Base-by-base conservation (phyloP, 1,140 invertebrate species). In the Arion vulgaris region DNA sequence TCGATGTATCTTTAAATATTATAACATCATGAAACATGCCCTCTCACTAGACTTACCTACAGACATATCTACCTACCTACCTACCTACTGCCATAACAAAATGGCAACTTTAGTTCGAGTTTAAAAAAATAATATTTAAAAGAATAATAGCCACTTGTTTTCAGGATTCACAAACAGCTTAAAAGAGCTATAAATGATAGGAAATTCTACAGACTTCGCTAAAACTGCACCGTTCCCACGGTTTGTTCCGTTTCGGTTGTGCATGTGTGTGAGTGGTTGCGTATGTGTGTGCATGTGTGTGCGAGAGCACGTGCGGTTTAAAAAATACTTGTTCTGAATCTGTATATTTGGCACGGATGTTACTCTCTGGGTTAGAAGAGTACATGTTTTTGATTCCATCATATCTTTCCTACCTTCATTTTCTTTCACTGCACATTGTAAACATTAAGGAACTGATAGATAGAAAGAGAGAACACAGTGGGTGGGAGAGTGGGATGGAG, bases 201-300 rank as follows among this genome's bases (percentile, higher is more conserved):
- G 32, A 5, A 66, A 7, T n/a, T 32, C 62, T 66, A 7, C 62
- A 7, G 62, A 34, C 62, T 28, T 2, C 9, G 62, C 62, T 32
- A 66, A 32, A 32, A 66, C 62, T 28, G 62, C 62, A 7, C 62
- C 62, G 62, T 66, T 66, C 62, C 62, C 62, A 66, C 62, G 62
- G 28, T 32, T 32, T 34, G n/a, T 66, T 66, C 62, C 19, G 62
- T 66, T 66, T 66, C 32, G 62, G 62, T 66, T 7, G 62, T n/a
- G n/a, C n/a, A n/a, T n/a, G n/a, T n/a, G n/a, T 15, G n/a, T 4
- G 15, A 26, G 15, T 57, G 15, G 2, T 26, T 2, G 51, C 19
- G 51, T 26, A 2, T 26, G 4, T 57, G 17, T 57, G 17, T 57
- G 2, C 19, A 15, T 45, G 41, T 45, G 41, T 45, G 5, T 45